A percentile compares a stretch with the other conserved stretches of the same genome.
Conservation (phyloP, 2,797 vertebrate genomes). For the Sebastes oblongus region DNA sequence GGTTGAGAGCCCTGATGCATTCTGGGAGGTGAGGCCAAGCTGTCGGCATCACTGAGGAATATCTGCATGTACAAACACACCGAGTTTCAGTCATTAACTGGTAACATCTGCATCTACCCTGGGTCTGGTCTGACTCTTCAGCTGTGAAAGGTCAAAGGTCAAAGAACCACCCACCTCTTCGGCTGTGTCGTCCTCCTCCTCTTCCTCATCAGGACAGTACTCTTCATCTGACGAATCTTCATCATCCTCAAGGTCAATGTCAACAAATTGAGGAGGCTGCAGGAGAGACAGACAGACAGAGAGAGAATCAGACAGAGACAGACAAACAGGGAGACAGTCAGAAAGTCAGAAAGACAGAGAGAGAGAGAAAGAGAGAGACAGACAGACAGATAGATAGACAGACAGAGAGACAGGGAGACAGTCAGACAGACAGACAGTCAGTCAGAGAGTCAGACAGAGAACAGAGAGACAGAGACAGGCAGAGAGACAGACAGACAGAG, state of each 20-base stretch:
- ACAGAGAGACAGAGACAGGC: background rate
- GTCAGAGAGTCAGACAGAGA: background rate
- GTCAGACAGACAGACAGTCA: background rate
- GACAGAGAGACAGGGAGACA: background rate
- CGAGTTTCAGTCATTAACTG: background rate
- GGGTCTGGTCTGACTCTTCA: no score
- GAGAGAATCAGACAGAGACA: background rate
- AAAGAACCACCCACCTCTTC: constrained; percentile 84
- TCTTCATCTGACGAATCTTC: constrained; percentile 97
- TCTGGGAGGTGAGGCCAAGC: constrained; percentile 87
- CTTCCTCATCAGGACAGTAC: constrained; percentile 93
- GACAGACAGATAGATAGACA: background rate
- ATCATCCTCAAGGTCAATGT: constrained; percentile 92
- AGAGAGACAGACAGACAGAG: background rate
- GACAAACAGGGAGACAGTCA: background rate
- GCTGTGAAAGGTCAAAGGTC: background rate
- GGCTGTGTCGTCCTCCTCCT: constrained; percentile 87
- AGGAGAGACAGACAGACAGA: background rate
- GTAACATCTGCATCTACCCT: no score
- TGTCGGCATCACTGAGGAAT: constrained; percentile 91
- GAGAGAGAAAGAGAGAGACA: background rate
- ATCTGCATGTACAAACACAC: constrained; percentile 71
- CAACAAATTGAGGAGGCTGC: constrained; percentile 93
- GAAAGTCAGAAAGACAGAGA: background rate
- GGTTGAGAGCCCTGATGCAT: constrained; percentile 62